Evolutionary conservation across 2,888 invertebrate genomes (phyloP).

Genomic region (Periphyllus acericola): DNA sequence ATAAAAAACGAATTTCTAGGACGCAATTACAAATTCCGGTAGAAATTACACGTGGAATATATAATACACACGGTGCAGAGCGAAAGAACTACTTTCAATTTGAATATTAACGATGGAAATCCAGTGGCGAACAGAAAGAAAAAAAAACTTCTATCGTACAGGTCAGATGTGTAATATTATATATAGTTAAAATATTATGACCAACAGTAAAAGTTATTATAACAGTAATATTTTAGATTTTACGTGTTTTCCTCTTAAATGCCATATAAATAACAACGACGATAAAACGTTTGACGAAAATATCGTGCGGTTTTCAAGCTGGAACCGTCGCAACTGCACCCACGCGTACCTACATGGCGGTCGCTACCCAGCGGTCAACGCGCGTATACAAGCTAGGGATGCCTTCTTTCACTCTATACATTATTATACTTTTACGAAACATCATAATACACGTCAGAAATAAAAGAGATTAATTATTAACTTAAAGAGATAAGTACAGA

Average conservation of each 20-base stretch:
- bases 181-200: constrained; percentile 14
- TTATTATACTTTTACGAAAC: no score
- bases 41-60: background rate
- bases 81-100: constrained; percentile 25
- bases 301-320: background rate
- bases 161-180: background rate
- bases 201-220: background rate
- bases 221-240: background rate
- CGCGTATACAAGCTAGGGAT: no score
- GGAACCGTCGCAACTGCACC: background rate
- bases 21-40: background rate
- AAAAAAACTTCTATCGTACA: background rate
- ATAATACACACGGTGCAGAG: background rate
- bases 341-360: background rate
- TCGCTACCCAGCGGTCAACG: no score
- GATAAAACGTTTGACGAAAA: constrained; percentile 10
- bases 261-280: background rate
- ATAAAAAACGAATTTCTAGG: background rate
- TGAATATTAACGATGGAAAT: constrained; percentile 36
- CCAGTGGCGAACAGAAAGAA: background rate
- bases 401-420: no score
- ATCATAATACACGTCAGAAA: no score
- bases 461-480: no score
- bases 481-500: no score
- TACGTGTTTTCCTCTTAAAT: background rate